Evolutionary conservation across 2,888 invertebrate genomes (phyloP).

Genomic region (Osmoderma eremita): DNA sequence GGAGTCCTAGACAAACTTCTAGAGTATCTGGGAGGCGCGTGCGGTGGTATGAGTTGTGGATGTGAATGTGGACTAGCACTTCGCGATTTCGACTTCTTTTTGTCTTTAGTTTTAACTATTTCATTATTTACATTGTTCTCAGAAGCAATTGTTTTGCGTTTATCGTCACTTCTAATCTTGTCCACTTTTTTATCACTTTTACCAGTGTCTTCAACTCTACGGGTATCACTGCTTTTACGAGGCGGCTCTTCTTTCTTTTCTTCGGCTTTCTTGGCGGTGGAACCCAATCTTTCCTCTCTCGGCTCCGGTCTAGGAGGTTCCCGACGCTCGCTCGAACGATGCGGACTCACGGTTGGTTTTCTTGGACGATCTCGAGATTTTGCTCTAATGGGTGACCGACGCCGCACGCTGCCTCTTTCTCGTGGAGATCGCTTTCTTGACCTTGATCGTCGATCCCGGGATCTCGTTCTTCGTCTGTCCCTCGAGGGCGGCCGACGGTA

Average conservation of each 20-base stretch:
- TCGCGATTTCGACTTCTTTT: constrained; percentile 59
- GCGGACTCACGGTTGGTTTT: constrained; percentile 61
- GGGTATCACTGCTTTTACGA: constrained; percentile 65
- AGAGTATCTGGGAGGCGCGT: constrained; percentile 69
- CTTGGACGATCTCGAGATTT: constrained; percentile 53
- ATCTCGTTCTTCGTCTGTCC: constrained; percentile 55
- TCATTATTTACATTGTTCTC: constrained; percentile 50
- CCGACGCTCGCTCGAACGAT: constrained; percentile 53
- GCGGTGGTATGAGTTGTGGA: constrained; percentile 59
- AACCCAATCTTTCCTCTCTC: constrained; percentile 46
- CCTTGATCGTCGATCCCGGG: constrained; percentile 61
- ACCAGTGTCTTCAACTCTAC: constrained; percentile 58
- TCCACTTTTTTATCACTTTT: constrained; percentile 51
- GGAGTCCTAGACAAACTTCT: constrained; percentile 86
- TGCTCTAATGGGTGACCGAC: constrained; percentile 60
- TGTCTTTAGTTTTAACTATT: constrained; percentile 52
- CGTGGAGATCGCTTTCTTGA: constrained; percentile 57
- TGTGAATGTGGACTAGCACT: constrained; percentile 59
- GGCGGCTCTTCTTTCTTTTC: constrained; percentile 54
- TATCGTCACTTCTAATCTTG: constrained; percentile 51
- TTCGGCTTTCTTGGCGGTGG: constrained; percentile 51
- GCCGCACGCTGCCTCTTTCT: constrained; percentile 57
- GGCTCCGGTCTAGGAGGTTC: constrained; percentile 54
- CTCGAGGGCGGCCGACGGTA: constrained; percentile 57
- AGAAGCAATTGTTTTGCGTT: constrained; percentile 50